Conservation (phyloP, 2,113 vertebrate species). For the Gymnocephalus cernua region DNA sequence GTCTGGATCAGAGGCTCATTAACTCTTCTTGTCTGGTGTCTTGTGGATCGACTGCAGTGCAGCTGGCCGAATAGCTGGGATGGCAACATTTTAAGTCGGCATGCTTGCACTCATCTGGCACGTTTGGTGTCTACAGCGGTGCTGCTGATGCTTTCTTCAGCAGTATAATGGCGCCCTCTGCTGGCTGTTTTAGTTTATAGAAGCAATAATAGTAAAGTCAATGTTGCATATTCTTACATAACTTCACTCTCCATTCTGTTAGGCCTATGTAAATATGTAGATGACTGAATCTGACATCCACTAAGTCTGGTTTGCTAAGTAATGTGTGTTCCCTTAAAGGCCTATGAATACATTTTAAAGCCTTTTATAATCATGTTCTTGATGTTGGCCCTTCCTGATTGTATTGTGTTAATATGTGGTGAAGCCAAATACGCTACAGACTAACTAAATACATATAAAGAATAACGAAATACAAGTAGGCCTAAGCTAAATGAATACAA, state of each 20-base stretch:
- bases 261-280: background rate
- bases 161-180: constrained; percentile 51
- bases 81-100: background rate
- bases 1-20: constrained; percentile 26
- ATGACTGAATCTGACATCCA: background rate
- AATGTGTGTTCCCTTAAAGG: too few species aligned
- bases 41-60: constrained; percentile 29
- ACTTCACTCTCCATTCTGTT: background rate
- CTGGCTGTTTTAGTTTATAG: background rate
- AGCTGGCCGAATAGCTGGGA: constrained; percentile 5
- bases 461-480: background rate
- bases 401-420: background rate
- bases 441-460: background rate
- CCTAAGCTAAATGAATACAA: background rate
- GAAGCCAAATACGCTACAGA: background rate
- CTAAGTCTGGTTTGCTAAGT: too few species aligned
- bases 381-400: background rate
- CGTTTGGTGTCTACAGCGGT: background rate
- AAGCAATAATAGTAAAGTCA: background rate
- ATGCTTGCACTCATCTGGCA: constrained; percentile 31
- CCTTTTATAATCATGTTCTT: background rate
- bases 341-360: too few species aligned
- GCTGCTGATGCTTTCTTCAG: background rate
- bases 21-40: background rate
- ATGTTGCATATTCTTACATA: background rate